Percentiles rank a stretch among this genome's conserved stretches.
phyloP scores from a whole-genome alignment of 2,888 invertebrate genomes.

The Volucella bombylans region DNA sequence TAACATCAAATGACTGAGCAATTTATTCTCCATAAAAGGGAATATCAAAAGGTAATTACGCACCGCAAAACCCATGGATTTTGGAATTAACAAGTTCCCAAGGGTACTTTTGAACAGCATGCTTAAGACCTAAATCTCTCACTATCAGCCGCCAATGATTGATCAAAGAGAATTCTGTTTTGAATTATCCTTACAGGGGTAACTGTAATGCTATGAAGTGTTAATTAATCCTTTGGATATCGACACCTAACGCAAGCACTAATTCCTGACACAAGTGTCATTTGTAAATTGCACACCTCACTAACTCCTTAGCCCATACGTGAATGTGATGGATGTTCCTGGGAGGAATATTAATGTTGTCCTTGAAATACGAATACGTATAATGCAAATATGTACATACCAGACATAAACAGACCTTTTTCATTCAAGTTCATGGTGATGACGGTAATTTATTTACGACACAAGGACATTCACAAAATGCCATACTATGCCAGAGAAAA shows the following conservation, averaged over 20 bases:
- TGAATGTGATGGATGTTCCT: background rate
- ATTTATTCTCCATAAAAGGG: conserved; percentile 26
- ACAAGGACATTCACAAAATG: background rate
- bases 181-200: conserved; percentile 28
- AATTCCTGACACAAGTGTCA: background rate
- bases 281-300: background rate
- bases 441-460: conserved; percentile 12
- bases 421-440: background rate
- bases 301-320: too few species aligned
- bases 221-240: conserved; percentile 36
- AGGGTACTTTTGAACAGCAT: conserved; percentile 24
- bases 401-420: background rate
- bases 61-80: conserved; percentile 17
- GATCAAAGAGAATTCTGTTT: conserved; percentile 43
- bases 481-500: background rate
- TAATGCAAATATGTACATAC: too few species aligned
- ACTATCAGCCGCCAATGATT: background rate
- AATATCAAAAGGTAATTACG: conserved; percentile 40
- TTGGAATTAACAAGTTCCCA: conserved; percentile 20
- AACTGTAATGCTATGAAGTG: conserved; percentile 20
- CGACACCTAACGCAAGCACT: background rate
- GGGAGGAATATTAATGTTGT: conserved; percentile 6
- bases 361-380: background rate
- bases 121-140: conserved; percentile 1
- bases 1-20: conserved; percentile 28